Base-by-base conservation (phyloP, 2,113 vertebrate species). In the Pogona vitticeps region DNA sequence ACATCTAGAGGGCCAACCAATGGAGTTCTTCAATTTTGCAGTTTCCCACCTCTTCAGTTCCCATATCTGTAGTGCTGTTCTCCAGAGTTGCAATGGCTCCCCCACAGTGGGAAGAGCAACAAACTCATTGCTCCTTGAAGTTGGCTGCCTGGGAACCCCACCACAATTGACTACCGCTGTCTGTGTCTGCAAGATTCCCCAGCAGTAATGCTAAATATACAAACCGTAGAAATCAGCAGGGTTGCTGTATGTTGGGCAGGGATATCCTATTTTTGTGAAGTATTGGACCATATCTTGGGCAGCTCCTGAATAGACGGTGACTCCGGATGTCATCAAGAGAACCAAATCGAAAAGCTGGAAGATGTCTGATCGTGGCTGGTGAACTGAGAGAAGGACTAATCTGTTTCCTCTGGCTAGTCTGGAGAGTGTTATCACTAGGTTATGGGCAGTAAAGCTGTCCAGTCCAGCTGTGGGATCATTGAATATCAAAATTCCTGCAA, bases 381-480 rank as follows among this genome's bases (percentile, higher is more conserved):
- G 98, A 94, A 99, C 96, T 1, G 98, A 99, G 86, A 99, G 95
- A 91, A 99, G 96, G 72, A 99, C 97, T 91, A 99, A 88, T 8
- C 98, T 96, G 95, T 99, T 99, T 89, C 98, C 98, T 76, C 95
- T 97, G 81, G 98, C 98, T 92, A 99, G 95, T 80, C 98, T 97
- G 86, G 97, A 98, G 94, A 99, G 93, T 0, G 98, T 99, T 93
- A 97, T 98, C 89, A 99, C 97, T 94, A 99, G 96, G 93, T 99
- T 99, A 94, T 99, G 98, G 75, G 98, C 98, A 0, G 98, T 99
- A 94, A 99, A 99, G 92, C 98, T 99, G 96, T 99, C 98, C n/a
- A 99, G 94, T 79, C 98, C 98, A 13, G 98, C 99, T 1, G 98
- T 99, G 80, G 98, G 98, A 86, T 99, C 98, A 65, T 99, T 98